Conservation (phyloP, 2,797 vertebrate species). For the Iguana delicatissima region DNA sequence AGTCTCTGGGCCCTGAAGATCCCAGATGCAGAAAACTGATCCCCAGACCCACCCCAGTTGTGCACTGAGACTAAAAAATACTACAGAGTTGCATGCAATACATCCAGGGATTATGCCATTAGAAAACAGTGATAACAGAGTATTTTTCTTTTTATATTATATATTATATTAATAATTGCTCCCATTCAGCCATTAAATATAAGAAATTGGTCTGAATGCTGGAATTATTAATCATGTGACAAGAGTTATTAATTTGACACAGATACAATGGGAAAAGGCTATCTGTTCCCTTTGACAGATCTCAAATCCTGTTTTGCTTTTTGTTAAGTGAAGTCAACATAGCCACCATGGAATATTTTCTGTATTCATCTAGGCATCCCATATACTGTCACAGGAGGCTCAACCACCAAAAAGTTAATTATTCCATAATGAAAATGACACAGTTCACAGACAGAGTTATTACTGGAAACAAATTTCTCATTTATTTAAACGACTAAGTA, state of each 20-base stretch:
- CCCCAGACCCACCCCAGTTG: too few relatives aligned
- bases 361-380: constrained; percentile 26
- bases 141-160: neutral
- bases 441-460: constrained; percentile 20
- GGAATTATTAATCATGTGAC: neutral
- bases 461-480: constrained; percentile 35
- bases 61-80: neutral
- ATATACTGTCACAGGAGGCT: neutral
- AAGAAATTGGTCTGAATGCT: neutral
- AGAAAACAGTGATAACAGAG: neutral
- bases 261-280: neutral
- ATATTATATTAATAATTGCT: neutral
- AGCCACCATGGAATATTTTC: neutral
- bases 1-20: too few relatives aligned
- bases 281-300: neutral
- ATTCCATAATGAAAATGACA: constrained; percentile 37
- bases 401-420: constrained; percentile 31
- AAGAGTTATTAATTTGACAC: constrained; percentile 8
- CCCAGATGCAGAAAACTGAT: too few relatives aligned
- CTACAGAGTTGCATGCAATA: neutral
- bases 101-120: too few relatives aligned
- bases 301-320: constrained; percentile 20
- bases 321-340: neutral
- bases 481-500: constrained; percentile 28
- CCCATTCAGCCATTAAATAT: neutral